Conservation (phyloP, 1,140 invertebrate species). For the Zaprionus lachaisei region DNA sequence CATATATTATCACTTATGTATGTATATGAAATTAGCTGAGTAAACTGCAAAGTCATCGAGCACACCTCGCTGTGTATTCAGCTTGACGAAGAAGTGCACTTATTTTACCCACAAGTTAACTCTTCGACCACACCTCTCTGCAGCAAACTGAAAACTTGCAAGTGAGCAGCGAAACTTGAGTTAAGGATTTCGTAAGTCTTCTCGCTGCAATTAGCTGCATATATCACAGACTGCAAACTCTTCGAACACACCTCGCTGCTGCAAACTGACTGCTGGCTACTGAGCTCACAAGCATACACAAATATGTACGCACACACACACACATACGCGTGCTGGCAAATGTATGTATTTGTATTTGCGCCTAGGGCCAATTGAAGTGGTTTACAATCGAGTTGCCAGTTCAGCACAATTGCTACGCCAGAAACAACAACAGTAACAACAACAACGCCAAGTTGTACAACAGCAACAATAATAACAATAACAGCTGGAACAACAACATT, state of each 20-base stretch:
- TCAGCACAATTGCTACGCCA: slow-evolving; percentile 60
- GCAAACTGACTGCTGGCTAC: slow-evolving; percentile 1
- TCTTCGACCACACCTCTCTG: slow-evolving; percentile 1
- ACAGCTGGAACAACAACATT: slow-evolving; percentile 35
- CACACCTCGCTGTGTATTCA: neutral
- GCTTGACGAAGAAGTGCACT: neutral
- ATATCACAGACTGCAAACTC: neutral
- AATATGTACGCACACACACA: neutral
- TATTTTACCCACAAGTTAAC: neutral
- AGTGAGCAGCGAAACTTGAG: neutral
- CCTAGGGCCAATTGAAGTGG: slow-evolving; percentile 74
- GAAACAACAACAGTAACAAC: slow-evolving; percentile 28
- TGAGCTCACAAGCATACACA: slow-evolving; percentile 19
- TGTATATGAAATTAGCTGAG: no score
- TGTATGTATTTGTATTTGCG: slow-evolving; percentile 57
- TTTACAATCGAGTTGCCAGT: slow-evolving; percentile 73
- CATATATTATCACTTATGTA: no score
- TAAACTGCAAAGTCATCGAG: neutral
- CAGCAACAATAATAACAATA: slow-evolving; percentile 32
- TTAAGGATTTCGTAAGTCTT: neutral
- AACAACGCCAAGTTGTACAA: slow-evolving; percentile 7
- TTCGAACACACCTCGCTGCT: slow-evolving; percentile 21
- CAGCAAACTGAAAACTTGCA: no score
- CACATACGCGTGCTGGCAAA: neutral
- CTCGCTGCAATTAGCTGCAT: neutral